Conservation (phyloP, 2,113 vertebrate genomes). For the Ptychochromis oligacanthus region DNA sequence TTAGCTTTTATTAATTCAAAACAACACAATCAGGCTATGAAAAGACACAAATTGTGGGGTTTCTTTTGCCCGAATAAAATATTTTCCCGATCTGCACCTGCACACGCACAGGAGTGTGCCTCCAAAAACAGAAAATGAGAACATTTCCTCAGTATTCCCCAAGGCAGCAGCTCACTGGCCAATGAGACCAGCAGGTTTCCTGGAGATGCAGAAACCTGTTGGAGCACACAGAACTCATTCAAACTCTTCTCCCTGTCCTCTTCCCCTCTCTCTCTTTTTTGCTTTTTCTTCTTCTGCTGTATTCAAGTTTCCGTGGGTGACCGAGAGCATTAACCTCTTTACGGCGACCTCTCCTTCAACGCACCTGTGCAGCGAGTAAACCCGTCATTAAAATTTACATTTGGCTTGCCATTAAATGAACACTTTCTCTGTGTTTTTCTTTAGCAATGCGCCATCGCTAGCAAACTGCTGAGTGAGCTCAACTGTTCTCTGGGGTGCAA, state of each 20-base stretch:
- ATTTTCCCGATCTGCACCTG: constrained; percentile 25
- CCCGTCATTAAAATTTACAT: constrained; percentile 60
- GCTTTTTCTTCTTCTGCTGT: neutral
- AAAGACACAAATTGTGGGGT: neutral
- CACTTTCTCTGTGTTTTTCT: constrained; percentile 54
- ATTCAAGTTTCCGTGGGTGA: constrained; percentile 19
- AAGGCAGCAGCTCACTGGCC: constrained; percentile 26
- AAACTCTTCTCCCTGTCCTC: constrained; percentile 44
- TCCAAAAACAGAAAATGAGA: constrained; percentile 65
- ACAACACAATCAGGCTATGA: neutral
- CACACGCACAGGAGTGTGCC: constrained; percentile 18
- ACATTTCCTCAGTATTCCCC: constrained; percentile 63
- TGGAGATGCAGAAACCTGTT: constrained; percentile 54
- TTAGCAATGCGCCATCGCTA: constrained; percentile 17
- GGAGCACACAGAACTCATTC: constrained; percentile 54
- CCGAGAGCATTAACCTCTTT: constrained; percentile 43
- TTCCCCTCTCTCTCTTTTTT: neutral
- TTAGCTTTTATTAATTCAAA: neutral
- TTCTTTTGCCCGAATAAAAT: neutral
- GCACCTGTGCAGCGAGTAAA: constrained; percentile 63
- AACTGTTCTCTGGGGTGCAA: constrained; percentile 41
- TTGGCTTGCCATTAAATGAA: constrained; percentile 50
- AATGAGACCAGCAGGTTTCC: constrained; percentile 49
- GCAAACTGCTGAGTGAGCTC: constrained; percentile 32
- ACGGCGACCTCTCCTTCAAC: constrained; percentile 14